Conservation (phyloP, 2,113 vertebrate genomes). For the cat (Felis catus) region F.catus_Fca126_mat1.0 CM031412.1:146029001-146029500, state of each 20-base stretch:
- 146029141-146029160: neutral
- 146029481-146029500: neutral
- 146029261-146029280: neutral
- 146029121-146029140: neutral
- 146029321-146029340: neutral
- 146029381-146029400: conserved; percentile 12
- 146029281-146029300: neutral
- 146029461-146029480: neutral
- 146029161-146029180: neutral
- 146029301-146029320: neutral
- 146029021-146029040: neutral
- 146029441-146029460: conserved; percentile 15
- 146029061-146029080: neutral
- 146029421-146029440: neutral
- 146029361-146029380: neutral
- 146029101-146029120: neutral
- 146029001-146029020: no score
- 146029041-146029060: neutral
- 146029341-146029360: neutral
- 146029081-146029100: neutral
- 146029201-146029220: no score
- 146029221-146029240: neutral
- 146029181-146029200: rapidly evolving
- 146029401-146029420: neutral
- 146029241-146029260: neutral